Percentiles rank a stretch among this genome's conserved stretches.
Evolutionary conservation across 1,140 invertebrate genomes (phyloP).

Genomic region (Sitobion miscanthi): DNA sequence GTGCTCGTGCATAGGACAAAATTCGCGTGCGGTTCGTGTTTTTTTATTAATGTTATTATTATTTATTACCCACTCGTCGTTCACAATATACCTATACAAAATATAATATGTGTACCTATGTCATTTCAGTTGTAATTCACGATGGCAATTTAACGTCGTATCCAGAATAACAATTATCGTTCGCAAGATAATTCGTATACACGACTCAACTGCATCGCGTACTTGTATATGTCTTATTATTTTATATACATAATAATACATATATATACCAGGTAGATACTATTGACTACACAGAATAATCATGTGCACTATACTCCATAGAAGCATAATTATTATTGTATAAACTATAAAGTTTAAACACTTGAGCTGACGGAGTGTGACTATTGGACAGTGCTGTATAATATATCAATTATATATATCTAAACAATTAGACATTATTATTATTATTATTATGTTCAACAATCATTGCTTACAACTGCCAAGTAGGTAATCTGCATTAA

Average conservation of each 20-base stretch:
- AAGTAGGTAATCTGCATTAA: not conserved
- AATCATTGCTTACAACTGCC: not conserved
- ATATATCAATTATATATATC: not conserved
- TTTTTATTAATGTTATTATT: not conserved
- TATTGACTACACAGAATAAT: not conserved
- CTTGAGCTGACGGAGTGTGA: not conserved
- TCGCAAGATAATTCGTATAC: not conserved
- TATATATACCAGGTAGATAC: not conserved
- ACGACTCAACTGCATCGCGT: not conserved
- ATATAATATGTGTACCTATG: too few species aligned
- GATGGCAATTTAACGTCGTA: not conserved
- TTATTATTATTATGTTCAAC: not conserved
- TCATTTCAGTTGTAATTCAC: not conserved
- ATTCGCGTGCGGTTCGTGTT: not conserved
- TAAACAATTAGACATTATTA: not conserved
- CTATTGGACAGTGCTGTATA: not conserved
- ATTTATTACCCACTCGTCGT: not conserved
- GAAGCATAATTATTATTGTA: not conserved
- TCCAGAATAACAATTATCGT: not conserved
- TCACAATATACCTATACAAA: not conserved
- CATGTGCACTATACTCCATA: not conserved
- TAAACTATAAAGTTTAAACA: not conserved
- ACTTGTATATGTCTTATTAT: not conserved
- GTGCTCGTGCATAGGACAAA: not conserved
- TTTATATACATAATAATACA: not conserved